Evolutionary conservation across 2,797 vertebrate genomes (phyloP).

Genomic region (Myotis findleyi): DNA sequence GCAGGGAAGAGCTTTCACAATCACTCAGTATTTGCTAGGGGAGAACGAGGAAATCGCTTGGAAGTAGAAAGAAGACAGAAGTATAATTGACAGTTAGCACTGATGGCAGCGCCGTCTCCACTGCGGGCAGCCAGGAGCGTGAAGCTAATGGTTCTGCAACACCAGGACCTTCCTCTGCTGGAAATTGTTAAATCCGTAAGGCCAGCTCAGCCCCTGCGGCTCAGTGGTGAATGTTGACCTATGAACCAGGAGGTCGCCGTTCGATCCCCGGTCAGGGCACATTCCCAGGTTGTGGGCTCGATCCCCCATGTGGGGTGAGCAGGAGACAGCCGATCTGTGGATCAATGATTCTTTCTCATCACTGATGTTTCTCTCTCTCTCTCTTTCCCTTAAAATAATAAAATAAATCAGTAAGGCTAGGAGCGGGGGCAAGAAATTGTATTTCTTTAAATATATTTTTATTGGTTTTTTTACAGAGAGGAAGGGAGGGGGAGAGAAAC

Average conservation of each 20-base stretch:
- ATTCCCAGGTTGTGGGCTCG: too few relatives aligned
- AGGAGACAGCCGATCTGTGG: too few relatives aligned
- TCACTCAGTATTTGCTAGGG: not conserved
- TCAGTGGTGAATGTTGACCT: too few relatives aligned
- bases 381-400: too few relatives aligned
- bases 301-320: too few relatives aligned
- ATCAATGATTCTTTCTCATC: too few relatives aligned
- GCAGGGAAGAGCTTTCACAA: not conserved
- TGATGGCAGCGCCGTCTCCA: not conserved
- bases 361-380: too few relatives aligned
- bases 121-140: not conserved
- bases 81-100: not conserved
- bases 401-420: not conserved
- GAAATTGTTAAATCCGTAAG: not conserved
- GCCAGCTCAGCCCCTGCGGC: too few relatives aligned
- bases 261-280: too few relatives aligned
- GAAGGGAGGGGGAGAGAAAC: too few relatives aligned
- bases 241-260: too few relatives aligned
- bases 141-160: not conserved
- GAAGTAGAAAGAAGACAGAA: not conserved
- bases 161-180: rapidly evolving
- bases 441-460: not conserved
- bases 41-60: not conserved
- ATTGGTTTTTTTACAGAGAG: too few relatives aligned
- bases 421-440: not conserved